A percentile compares a stretch with the other conserved stretches of the same genome.
These are phyloP conservation scores for Channallabes apus DNA, from an alignment of 2,797 vertebrate genomes.

Conservation along the genomic window DNA sequence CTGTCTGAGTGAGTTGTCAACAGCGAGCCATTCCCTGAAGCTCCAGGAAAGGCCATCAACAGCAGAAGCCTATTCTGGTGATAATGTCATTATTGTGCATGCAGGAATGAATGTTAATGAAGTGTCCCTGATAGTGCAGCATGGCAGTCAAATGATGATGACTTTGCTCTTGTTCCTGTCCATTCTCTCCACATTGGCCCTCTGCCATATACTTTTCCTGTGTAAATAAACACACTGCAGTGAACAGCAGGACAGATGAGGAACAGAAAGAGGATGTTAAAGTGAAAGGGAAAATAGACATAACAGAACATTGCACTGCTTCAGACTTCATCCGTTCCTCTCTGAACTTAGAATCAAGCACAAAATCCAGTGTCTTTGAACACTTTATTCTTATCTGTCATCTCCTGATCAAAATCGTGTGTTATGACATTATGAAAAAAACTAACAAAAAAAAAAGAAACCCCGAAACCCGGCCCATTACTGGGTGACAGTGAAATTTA, in stretches of 20 bases:
- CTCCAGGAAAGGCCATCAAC: constrained; percentile 62
- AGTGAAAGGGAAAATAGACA: constrained; percentile 1
- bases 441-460: not conserved
- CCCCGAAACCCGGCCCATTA: no score
- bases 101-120: constrained; percentile 60
- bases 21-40: constrained; percentile 44
- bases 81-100: constrained; percentile 64
- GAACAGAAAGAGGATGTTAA: constrained; percentile 33
- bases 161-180: constrained; percentile 51
- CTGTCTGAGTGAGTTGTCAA: constrained; percentile 45
- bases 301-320: not conserved
- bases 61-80: constrained; percentile 55
- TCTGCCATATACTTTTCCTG: constrained; percentile 19
- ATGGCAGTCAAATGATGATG: constrained; percentile 59
- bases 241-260: constrained; percentile 14
- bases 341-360: not conserved
- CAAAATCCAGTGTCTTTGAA: not conserved
- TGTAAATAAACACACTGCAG: constrained; percentile 44
- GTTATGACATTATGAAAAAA: not conserved
- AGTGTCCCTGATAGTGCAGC: constrained; percentile 37
- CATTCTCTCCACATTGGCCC: constrained; percentile 1
- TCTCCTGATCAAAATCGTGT: not conserved
- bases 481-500: not conserved
- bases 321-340: not conserved
- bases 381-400: not conserved